These are phyloP conservation scores for Zeuzera pyrina DNA, from an alignment of 2,888 invertebrate species.

Conservation along the genomic window DNA sequence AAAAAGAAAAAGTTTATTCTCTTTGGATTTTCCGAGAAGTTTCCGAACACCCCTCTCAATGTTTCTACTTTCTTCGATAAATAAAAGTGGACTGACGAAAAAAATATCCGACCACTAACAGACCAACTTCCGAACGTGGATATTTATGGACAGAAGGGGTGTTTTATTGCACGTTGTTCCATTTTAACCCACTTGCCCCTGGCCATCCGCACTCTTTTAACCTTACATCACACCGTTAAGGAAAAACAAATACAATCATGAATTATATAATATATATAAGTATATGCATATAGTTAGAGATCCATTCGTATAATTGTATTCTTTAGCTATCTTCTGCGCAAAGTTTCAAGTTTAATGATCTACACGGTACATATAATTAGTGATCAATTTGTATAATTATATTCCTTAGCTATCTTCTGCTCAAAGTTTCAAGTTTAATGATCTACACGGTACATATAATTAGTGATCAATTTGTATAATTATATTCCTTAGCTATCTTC, in stretches of 20 bases:
- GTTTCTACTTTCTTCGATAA: constrained; percentile 52
- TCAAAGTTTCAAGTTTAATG: too few relatives aligned
- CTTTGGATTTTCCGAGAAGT: too few relatives aligned
- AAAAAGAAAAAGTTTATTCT: too few relatives aligned
- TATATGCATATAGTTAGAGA: not conserved
- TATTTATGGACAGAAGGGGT: constrained; percentile 70
- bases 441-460: too few relatives aligned
- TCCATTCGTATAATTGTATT: not conserved
- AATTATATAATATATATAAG: not conserved
- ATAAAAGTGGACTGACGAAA: constrained; percentile 48
- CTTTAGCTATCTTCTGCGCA: too few relatives aligned
- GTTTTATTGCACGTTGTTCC: constrained; percentile 62
- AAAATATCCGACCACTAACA: constrained; percentile 67
- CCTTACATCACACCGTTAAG: constrained; percentile 29
- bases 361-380: too few relatives aligned
- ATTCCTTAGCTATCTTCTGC: too few relatives aligned
- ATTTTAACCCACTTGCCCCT: constrained; percentile 68
- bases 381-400: too few relatives aligned
- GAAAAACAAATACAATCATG: not conserved
- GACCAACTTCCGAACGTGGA: constrained; percentile 65
- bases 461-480: too few relatives aligned
- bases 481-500: too few relatives aligned
- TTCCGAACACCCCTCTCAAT: constrained; percentile 36
- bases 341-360: too few relatives aligned
- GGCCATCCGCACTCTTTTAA: constrained; percentile 58